Evolutionary conservation across 2,888 invertebrate species (phyloP).

Genomic region (Noctuana brunneofusca): DNA sequence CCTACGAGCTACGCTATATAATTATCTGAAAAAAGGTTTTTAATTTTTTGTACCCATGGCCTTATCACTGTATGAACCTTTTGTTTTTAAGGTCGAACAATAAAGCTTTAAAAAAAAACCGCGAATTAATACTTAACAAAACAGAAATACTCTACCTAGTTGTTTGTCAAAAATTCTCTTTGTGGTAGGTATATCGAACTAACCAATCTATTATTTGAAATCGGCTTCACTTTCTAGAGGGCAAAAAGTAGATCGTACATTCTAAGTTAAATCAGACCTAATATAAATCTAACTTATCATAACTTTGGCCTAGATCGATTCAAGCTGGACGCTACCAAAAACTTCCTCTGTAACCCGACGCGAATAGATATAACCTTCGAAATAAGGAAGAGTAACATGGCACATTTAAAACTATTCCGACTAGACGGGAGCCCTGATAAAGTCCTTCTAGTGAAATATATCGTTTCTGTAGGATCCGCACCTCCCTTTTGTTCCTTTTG

Average conservation of each 20-base stretch:
- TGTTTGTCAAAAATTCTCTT: no score
- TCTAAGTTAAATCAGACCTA: neutral
- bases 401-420: slow-evolving; percentile 34
- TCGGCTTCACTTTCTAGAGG: neutral
- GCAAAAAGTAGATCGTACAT: neutral
- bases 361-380: slow-evolving; percentile 17
- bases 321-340: slow-evolving; percentile 11
- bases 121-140: no score
- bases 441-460: slow-evolving; percentile 29
- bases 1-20: no score
- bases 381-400: slow-evolving; percentile 31
- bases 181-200: no score
- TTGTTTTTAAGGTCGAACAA: no score
- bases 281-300: slow-evolving; percentile 5
- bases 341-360: slow-evolving; percentile 14
- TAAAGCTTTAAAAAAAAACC: no score
- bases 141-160: no score
- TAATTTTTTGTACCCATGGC: no score
- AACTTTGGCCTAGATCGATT: neutral
- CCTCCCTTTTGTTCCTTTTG: slow-evolving; percentile 21
- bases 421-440: slow-evolving; percentile 22
- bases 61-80: no score
- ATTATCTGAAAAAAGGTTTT: no score
- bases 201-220: neutral
- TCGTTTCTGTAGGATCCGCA: slow-evolving; percentile 23